Conservation (phyloP, 2,113 vertebrate species). For the Myotis davidii region DNA sequence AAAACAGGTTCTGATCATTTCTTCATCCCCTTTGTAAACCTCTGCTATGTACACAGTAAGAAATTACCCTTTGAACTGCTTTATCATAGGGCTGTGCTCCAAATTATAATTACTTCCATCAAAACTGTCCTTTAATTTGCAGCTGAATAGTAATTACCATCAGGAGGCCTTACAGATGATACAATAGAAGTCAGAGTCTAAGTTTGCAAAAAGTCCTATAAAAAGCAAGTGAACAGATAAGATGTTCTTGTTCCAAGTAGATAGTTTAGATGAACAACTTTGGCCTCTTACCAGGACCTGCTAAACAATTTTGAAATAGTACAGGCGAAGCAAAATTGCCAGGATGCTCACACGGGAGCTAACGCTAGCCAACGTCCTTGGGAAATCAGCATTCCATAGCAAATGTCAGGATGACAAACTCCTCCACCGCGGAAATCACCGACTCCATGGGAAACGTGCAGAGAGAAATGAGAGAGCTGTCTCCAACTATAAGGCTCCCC, state of each 20-base stretch:
- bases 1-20: constrained; percentile 21
- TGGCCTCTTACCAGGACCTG: constrained; percentile 29
- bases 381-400: neutral
- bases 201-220: constrained; percentile 44
- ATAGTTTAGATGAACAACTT: constrained; percentile 5
- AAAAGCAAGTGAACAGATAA: constrained; percentile 41
- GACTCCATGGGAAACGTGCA: neutral
- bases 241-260: constrained; percentile 28
- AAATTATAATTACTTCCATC: constrained; percentile 60
- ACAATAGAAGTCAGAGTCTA: constrained; percentile 39
- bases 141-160: constrained; percentile 73
- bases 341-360: neutral
- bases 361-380: neutral
- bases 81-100: constrained; percentile 11
- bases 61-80: constrained; percentile 67
- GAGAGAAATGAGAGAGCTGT: neutral
- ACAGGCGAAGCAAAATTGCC: neutral
- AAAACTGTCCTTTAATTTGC: constrained; percentile 67
- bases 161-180: constrained; percentile 51
- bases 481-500: neutral
- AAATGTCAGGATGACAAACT: neutral
- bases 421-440: neutral
- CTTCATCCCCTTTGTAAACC: constrained; percentile 47
- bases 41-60: constrained; percentile 27
- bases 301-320: constrained; percentile 17